phyloP scores from a whole-genome alignment of 1,140 invertebrate genomes.

The Drusus annulatus region DNA sequence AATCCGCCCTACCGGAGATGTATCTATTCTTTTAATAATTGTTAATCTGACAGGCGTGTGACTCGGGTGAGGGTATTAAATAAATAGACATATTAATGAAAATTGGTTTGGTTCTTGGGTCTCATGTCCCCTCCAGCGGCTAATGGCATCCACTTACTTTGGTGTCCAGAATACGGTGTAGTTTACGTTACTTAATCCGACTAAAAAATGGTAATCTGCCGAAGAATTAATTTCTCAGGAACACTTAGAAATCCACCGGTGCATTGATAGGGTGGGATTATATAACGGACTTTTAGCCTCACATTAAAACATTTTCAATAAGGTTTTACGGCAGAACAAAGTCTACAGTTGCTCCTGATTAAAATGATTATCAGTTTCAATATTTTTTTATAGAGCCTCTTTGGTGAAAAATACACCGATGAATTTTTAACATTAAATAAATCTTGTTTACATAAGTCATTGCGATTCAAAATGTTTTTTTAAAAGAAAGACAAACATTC shows the following conservation, averaged over 20 bases:
- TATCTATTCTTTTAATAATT: slow-evolving; percentile 51
- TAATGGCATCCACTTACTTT: slow-evolving; percentile 14
- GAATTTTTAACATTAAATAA: too few species aligned
- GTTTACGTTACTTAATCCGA: slow-evolving; percentile 35
- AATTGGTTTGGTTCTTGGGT: slow-evolving; percentile 29
- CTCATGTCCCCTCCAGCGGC: slow-evolving; percentile 20
- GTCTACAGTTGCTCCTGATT: too few species aligned
- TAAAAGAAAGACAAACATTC: too few species aligned
- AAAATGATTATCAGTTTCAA: too few species aligned
- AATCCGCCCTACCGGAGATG: slow-evolving; percentile 46
- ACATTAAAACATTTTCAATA: too few species aligned
- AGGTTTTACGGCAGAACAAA: too few species aligned
- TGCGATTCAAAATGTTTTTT: too few species aligned
- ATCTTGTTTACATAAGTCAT: too few species aligned
- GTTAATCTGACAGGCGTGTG: slow-evolving; percentile 55
- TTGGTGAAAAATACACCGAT: too few species aligned
- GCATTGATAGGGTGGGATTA: slow-evolving; percentile 21
- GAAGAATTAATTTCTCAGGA: slow-evolving; percentile 32
- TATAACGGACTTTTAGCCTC: slow-evolving; percentile 14
- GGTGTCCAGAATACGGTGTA: background rate
- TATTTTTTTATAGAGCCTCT: too few species aligned
- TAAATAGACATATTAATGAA: slow-evolving; percentile 58
- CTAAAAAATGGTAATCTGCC: slow-evolving; percentile 45
- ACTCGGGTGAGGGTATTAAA: slow-evolving; percentile 54
- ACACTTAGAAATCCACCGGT: slow-evolving; percentile 1